Conservation (phyloP, 2,113 vertebrate species). For the Macrotis lagotis region DNA sequence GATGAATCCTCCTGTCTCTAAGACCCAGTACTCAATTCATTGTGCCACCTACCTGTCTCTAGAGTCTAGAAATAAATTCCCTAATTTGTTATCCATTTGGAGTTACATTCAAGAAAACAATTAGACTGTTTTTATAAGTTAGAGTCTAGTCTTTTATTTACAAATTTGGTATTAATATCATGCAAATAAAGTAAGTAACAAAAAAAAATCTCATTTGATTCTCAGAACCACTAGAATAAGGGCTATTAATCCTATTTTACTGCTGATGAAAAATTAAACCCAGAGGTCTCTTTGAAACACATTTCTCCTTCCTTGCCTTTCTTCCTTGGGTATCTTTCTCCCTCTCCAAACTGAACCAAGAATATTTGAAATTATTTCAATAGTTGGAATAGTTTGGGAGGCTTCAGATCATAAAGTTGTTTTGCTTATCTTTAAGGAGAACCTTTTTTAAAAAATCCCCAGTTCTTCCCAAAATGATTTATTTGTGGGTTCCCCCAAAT, state of each 20-base stretch:
- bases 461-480: not conserved
- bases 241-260: not conserved
- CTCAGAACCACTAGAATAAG: not conserved
- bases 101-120: not conserved
- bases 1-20: no score
- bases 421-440: not conserved
- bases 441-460: not conserved
- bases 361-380: not conserved
- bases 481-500: not conserved
- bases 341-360: not conserved
- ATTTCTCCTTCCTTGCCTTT: not conserved
- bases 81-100: not conserved
- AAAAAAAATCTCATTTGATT: not conserved
- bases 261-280: not conserved
- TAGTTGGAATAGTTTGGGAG: not conserved
- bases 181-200: not conserved
- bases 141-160: not conserved
- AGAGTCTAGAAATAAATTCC: not conserved
- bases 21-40: not conserved
- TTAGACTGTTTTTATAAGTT: not conserved
- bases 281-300: not conserved
- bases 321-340: not conserved
- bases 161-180: not conserved
- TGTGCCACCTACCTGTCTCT: not conserved
- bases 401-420: not conserved